Base-by-base conservation (phyloP, 2,113 vertebrate genomes). In the Tachysurus vachellii region DNA sequence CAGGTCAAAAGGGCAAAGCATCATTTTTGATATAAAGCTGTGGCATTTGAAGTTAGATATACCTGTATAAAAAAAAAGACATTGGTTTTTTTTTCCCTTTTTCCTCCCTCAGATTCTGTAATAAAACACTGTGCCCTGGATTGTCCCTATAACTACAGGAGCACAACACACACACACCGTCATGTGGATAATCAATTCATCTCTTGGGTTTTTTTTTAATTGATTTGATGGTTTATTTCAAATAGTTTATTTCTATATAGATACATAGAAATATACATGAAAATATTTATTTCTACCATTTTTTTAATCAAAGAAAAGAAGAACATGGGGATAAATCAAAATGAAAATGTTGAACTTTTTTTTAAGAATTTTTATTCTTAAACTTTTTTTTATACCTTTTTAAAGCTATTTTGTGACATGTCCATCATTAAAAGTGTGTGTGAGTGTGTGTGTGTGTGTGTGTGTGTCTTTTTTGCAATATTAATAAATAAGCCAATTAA, bases 1-100 rank as follows among this genome's bases (percentile, higher is more conserved):
- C 87, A 62, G 89, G 89, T 89, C 91, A 87, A 86, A 87, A 91
- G 87, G 89, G 85, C 57, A 70, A 79, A 76, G 84, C 87, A 84
- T 89, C 80, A 77, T 83, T 82, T 90, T 70, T 80, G 64, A 77
- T 36, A 57, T 50, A 89, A 88, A 83, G 80, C 82, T 75, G 59
- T 77, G 85, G 85, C 61, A 83, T 84, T 82, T 85, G 83, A 83
- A 84, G 82, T 80, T 61, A 31, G 50, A 85, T 64, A 62, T 85
- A 82, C 85, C 75, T 59, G 57, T 73, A 56, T 80, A 80, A 75
- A 82, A 88, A 42, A 54, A 50, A 59, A 70, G 56, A 73, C 53
- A 56, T 71, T 42, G 21, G 0, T 47, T 50, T 64, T 50, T 66
- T 50, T 10, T 50, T 66, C n/a, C 10, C 21, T 42, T 26, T 57